Conservation (phyloP, 1,140 invertebrate species). For the Aphelinus atriplicis region DNA sequence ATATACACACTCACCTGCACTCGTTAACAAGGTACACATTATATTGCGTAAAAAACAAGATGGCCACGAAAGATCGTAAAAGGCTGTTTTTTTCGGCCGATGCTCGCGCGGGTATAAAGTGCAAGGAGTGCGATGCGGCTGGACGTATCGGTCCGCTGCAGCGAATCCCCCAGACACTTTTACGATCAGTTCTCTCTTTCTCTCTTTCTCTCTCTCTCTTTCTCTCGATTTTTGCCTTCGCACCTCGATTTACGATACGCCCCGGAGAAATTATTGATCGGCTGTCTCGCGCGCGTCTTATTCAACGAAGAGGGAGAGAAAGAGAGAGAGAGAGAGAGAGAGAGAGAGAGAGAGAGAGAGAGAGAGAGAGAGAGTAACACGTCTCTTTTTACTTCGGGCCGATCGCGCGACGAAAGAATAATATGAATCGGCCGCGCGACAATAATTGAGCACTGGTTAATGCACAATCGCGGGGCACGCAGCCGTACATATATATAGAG, state of each 20-base stretch:
- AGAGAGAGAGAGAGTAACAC: conserved; percentile 5
- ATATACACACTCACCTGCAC: conserved; percentile 29
- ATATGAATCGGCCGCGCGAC: conserved; percentile 1
- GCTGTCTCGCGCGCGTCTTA: conserved; percentile 24
- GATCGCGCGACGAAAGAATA: background rate
- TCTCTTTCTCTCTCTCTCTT: too few relatives aligned
- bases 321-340: conserved; percentile 6
- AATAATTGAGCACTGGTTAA: conserved; percentile 12
- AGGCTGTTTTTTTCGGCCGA: too few relatives aligned
- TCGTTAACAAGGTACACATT: conserved; percentile 53
- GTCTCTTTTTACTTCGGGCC: conserved; percentile 2
- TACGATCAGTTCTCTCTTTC: background rate
- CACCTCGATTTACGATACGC: conserved; percentile 9
- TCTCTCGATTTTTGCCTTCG: conserved; percentile 11
- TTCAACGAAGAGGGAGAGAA: conserved; percentile 4
- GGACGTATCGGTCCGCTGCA: too few relatives aligned
- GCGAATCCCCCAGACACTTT: too few relatives aligned
- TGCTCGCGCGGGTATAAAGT: too few relatives aligned
- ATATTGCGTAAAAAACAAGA: conserved; percentile 50
- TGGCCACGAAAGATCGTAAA: too few relatives aligned
- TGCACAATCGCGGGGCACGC: conserved; percentile 5
- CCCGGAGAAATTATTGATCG: conserved; percentile 35
- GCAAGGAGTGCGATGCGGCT: too few relatives aligned
- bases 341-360: conserved; percentile 7
- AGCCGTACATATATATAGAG: background rate